These are phyloP conservation scores for Callyntrura guangdongensis DNA, from an alignment of 2,888 invertebrate genomes.

Conservation along the genomic window DNA sequence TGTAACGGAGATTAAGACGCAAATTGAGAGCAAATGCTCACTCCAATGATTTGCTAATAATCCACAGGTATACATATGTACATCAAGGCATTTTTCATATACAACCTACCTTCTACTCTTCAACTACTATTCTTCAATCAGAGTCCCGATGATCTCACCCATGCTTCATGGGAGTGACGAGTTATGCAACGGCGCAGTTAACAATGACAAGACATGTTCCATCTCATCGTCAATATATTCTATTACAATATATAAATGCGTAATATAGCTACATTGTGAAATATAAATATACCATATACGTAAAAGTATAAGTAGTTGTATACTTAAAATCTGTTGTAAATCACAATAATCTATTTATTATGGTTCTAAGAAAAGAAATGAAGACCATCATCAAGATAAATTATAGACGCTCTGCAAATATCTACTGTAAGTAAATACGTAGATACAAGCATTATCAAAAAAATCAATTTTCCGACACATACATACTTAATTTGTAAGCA, in stretches of 20 bases:
- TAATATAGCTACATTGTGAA: neutral
- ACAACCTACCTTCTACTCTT: slow-evolving; percentile 56
- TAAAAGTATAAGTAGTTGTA: slow-evolving; percentile 13
- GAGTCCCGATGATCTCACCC: slow-evolving; percentile 49
- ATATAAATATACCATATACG: slow-evolving; percentile 11
- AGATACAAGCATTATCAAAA: slow-evolving; percentile 1
- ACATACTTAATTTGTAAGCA: neutral
- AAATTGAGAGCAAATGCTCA: slow-evolving; percentile 98
- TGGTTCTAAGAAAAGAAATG: slow-evolving; percentile 57
- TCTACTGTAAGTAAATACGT: slow-evolving; percentile 1
- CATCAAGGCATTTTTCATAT: slow-evolving; percentile 71
- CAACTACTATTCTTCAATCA: slow-evolving; percentile 38
- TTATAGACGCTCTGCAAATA: slow-evolving; percentile 66
- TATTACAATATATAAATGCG: neutral
- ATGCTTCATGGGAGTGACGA: slow-evolving; percentile 9
- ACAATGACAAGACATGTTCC: slow-evolving; percentile 55
- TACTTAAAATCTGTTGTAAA: slow-evolving; percentile 55
- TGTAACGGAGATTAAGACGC: slow-evolving; percentile 98
- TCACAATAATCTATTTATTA: slow-evolving; percentile 19
- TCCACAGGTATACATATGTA: slow-evolving; percentile 58
- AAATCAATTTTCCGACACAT: slow-evolving; percentile 27
- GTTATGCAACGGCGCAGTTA: slow-evolving; percentile 39
- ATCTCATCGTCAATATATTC: slow-evolving; percentile 41
- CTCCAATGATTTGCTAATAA: slow-evolving; percentile 91
- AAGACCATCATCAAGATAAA: slow-evolving; percentile 72